Evolutionary conservation across 2,888 invertebrate genomes (phyloP).

Genomic region (Anaspis maculata): DNA sequence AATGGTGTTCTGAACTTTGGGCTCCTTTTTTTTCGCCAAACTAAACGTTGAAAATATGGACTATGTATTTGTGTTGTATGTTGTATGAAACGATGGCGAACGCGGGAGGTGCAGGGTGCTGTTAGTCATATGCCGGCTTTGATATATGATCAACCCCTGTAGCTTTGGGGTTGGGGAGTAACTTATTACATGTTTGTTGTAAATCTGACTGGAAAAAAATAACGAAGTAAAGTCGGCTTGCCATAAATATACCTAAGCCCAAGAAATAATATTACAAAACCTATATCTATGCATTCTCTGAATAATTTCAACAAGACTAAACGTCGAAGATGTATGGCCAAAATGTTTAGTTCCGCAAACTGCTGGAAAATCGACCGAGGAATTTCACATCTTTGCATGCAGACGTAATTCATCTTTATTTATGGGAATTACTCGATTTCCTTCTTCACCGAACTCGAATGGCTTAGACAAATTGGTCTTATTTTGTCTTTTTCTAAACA

Average conservation of each 20-base stretch:
- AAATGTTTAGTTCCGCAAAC: constrained; percentile 9
- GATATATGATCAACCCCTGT: constrained; percentile 26
- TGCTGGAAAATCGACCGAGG: no score
- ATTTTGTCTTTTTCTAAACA: no score
- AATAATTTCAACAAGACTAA: constrained; percentile 27
- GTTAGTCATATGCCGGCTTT: constrained; percentile 19
- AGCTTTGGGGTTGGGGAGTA: constrained; percentile 27
- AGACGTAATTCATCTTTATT: no score
- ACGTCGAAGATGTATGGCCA: constrained; percentile 11
- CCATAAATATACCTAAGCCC: constrained; percentile 29
- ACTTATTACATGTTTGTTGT: constrained; percentile 36
- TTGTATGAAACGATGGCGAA: no score
- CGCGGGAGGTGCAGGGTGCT: background rate
- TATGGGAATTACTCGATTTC: no score
- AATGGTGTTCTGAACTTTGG: no score
- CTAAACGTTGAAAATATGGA: no score
- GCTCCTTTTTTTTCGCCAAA: no score
- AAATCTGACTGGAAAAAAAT: constrained; percentile 31
- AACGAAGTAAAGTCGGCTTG: constrained; percentile 29
- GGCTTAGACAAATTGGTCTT: no score
- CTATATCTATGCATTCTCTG: constrained; percentile 27
- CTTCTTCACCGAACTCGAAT: no score
- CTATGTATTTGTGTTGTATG: no score
- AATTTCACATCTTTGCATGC: constrained; percentile 6
- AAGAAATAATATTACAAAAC: constrained; percentile 31